phyloP scores from a whole-genome alignment of 1,140 invertebrate species.

The Eufriesea mexicana region DNA sequence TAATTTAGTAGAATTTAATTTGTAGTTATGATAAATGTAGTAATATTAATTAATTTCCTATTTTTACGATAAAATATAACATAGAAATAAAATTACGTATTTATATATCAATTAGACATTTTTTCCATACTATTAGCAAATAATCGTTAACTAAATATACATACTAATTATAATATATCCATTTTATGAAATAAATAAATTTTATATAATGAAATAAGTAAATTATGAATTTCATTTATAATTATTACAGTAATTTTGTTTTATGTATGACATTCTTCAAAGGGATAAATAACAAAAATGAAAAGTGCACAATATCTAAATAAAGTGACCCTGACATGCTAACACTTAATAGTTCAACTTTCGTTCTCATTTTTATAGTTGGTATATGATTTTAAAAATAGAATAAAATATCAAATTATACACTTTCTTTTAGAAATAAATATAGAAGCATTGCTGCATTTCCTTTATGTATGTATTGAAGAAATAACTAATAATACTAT shows the following conservation, averaged over 20 bases:
- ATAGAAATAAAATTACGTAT: neutral
- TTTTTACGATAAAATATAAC: neutral
- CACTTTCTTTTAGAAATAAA: neutral
- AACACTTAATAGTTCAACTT: slow-evolving; percentile 74
- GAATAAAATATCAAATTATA: slow-evolving; percentile 10
- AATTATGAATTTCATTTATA: neutral
- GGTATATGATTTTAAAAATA: slow-evolving; percentile 53
- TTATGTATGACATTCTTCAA: neutral
- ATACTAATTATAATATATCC: no score
- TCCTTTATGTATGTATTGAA: neutral
- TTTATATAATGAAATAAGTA: no score
- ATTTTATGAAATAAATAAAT: neutral
- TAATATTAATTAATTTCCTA: neutral
- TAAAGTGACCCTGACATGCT: slow-evolving; percentile 72
- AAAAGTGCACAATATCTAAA: neutral
- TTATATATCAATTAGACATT: neutral
- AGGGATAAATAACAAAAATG: neutral
- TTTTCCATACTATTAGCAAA: no score
- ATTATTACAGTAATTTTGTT: neutral
- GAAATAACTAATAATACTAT: neutral
- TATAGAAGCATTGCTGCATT: neutral
- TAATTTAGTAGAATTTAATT: neutral
- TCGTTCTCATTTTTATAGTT: slow-evolving; percentile 77
- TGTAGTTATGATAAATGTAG: slow-evolving; percentile 6
- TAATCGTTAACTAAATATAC: neutral